Conservation (phyloP, 2,797 vertebrate genomes). For the Chromis chromis region DNA sequence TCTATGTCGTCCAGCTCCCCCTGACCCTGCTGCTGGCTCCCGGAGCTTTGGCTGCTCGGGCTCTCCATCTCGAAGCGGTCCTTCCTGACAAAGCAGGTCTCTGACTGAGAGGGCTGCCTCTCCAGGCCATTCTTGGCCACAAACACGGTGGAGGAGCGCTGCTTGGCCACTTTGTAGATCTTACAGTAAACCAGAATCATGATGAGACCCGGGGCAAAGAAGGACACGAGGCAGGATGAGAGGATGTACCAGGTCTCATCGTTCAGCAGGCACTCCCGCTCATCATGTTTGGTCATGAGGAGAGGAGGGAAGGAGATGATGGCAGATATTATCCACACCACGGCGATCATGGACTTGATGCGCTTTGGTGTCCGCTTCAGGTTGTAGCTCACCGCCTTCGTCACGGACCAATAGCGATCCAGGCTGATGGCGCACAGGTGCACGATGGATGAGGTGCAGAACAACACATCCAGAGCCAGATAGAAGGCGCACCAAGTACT, state of each 20-base stretch:
- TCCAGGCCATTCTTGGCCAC: conserved; percentile 85
- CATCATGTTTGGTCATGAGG: conserved; percentile 84
- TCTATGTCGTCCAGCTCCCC: conserved; percentile 89
- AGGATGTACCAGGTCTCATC: conserved; percentile 94
- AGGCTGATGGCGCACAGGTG: conserved; percentile 94
- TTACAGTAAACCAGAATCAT: conserved; percentile 93
- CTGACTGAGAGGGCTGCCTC: conserved; percentile 84
- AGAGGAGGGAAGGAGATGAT: conserved; percentile 92
- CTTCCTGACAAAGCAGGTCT: conserved; percentile 84
- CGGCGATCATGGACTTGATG: conserved; percentile 90
- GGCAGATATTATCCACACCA: conserved; percentile 88
- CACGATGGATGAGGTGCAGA: conserved; percentile 93
- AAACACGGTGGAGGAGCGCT: conserved; percentile 86
- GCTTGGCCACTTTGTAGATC: conserved; percentile 90
- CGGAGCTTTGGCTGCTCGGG: conserved; percentile 84
- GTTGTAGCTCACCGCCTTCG: conserved; percentile 91
- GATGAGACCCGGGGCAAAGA: conserved; percentile 91
- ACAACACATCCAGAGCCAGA: conserved; percentile 90
- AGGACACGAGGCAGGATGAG: conserved; percentile 90
- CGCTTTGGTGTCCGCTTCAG: conserved; percentile 88
- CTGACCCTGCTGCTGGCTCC: conserved; percentile 73
- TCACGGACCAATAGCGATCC: conserved; percentile 94
- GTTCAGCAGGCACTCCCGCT: conserved; percentile 87
- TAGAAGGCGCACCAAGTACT: conserved; percentile 93
- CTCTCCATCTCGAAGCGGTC: conserved; percentile 83